phyloP scores from a whole-genome alignment of 2,113 vertebrate genomes.

The Zosterops hypoxanthus region DNA sequence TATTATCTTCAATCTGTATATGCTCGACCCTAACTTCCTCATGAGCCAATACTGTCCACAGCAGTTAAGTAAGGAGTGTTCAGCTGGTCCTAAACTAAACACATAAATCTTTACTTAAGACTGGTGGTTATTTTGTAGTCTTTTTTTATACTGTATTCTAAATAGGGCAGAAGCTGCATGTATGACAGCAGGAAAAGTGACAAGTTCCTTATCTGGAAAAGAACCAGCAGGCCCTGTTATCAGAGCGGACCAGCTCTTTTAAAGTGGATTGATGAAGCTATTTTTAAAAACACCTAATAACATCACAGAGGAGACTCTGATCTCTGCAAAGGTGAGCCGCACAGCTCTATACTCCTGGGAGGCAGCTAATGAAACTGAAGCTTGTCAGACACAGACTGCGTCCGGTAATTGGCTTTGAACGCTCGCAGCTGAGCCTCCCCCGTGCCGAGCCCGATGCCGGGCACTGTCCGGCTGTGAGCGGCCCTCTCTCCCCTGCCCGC shows the following conservation, averaged over 20 bases:
- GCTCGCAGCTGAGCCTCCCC: not conserved
- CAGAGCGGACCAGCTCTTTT: slow-evolving; percentile 30
- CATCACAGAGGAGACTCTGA: slow-evolving; percentile 25
- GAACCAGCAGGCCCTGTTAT: slow-evolving; percentile 14
- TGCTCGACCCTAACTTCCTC: not conserved
- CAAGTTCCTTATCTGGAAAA: slow-evolving; percentile 37
- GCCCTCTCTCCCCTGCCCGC: not conserved
- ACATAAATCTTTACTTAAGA: not conserved
- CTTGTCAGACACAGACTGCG: not conserved
- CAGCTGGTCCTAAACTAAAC: not conserved
- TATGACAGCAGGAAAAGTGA: slow-evolving; percentile 25
- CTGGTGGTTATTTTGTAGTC: not conserved
- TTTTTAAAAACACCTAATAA: slow-evolving; percentile 50
- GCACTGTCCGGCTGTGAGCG: rapidly evolving
- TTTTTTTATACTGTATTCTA: slow-evolving; percentile 16
- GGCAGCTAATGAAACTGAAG: slow-evolving; percentile 36
- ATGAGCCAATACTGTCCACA: not conserved
- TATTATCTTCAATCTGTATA: not conserved
- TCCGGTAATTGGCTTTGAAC: slow-evolving; percentile 16
- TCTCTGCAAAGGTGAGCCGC: slow-evolving; percentile 1
- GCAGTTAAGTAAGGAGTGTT: not conserved
- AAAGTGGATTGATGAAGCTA: slow-evolving; percentile 28
- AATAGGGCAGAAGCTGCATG: slow-evolving; percentile 6
- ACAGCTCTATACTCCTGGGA: not conserved
- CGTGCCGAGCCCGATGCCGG: not conserved